Conservation (phyloP, 2,797 vertebrate species). For the Ispidina picta region DNA sequence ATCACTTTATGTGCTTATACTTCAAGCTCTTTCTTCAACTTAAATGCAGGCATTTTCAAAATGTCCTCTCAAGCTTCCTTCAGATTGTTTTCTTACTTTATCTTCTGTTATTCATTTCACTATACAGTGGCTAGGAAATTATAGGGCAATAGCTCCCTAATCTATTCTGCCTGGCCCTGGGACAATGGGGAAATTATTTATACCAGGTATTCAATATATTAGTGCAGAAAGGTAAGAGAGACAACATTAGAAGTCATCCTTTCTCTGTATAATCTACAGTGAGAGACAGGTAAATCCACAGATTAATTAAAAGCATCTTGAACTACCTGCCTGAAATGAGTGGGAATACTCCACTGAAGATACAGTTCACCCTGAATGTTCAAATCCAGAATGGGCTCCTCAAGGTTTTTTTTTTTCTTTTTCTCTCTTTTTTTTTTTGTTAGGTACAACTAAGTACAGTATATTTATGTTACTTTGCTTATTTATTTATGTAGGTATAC, state of each 20-base stretch:
- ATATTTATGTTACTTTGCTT: background rate
- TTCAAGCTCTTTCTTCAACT: background rate
- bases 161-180: background rate
- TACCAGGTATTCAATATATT: fast-evolving
- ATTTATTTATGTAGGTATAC: background rate
- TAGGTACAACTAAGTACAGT: background rate
- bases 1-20: background rate
- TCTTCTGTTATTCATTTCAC: background rate
- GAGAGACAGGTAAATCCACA: background rate
- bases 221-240: background rate
- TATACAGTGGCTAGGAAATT: background rate
- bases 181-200: background rate
- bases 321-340: background rate
- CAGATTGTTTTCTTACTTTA: background rate
- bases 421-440: background rate
- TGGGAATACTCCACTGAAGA: background rate
- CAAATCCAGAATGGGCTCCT: background rate
- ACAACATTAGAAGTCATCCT: background rate
- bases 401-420: background rate
- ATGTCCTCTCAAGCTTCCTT: background rate
- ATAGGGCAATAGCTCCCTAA: background rate
- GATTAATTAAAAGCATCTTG: background rate
- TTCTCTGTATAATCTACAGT: background rate
- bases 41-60: background rate
- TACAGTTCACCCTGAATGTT: background rate